phyloP scores from a whole-genome alignment of 2,888 invertebrate genomes.

The Drosophila kanekoi region DNA sequence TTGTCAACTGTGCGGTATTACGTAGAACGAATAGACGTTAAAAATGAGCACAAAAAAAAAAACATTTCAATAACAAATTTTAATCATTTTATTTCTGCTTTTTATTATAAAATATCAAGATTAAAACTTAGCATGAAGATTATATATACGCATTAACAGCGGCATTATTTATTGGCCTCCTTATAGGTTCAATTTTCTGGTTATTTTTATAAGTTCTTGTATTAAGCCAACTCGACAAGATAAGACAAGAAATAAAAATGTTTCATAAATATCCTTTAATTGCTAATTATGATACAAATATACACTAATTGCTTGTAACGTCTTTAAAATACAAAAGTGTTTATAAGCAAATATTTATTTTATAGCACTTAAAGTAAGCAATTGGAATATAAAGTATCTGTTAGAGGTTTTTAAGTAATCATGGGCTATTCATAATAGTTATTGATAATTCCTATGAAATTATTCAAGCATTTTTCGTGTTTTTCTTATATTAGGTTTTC shows the following conservation, averaged over 20 bases:
- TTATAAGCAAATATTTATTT: constrained; percentile 58
- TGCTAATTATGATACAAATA: constrained; percentile 52
- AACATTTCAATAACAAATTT: neutral
- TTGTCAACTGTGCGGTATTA: neutral
- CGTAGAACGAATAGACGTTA: neutral
- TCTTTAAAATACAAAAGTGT: constrained; percentile 64
- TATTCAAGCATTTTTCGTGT: constrained; percentile 8
- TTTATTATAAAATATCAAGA: no score
- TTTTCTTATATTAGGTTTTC: constrained; percentile 4
- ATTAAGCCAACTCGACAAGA: neutral
- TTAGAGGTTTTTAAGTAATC: constrained; percentile 30
- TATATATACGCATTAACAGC: neutral
- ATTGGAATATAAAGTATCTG: constrained; percentile 68
- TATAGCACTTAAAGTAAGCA: constrained; percentile 39
- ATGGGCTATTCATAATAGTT: constrained; percentile 18
- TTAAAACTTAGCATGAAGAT: neutral
- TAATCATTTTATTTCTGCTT: neutral
- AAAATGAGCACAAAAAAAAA: neutral
- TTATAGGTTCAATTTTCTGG: neutral
- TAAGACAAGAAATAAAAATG: neutral
- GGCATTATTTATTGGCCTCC: neutral
- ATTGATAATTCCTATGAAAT: constrained; percentile 1
- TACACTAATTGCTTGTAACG: constrained; percentile 35
- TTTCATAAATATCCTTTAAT: neutral
- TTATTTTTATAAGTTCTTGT: constrained; percentile 5